Base-by-base conservation (phyloP, 2,888 invertebrate species). In the Drosophila suboccidentalis region DNA sequence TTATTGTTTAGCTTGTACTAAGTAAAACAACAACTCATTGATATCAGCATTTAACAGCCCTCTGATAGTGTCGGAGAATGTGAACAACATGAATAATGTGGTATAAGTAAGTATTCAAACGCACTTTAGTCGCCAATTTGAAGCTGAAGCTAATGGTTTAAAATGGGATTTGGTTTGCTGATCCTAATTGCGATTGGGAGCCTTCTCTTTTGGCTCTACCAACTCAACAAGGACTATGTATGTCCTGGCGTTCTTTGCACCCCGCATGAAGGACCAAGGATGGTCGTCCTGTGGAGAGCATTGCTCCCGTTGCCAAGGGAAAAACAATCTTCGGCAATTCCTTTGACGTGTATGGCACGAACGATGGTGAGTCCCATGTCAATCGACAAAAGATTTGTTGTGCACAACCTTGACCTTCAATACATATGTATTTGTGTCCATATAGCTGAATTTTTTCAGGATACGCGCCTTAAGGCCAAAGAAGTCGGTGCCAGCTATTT, bases 321-420 rank as follows among this genome's bases (percentile, higher is more conserved):
- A 54, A 11, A 2, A 86, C 87, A 1, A 89, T 91, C 1, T 91
- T 92, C 61, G 92, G 78, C 8, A 91, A 91, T 59, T 75, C 70
- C 51, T 87, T 92, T 15, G 92, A 92, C 71, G 9, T 87, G 26
- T 78, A 66, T 50, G 88, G 84, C 41, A 46, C 51, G 15, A 65
- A 53, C 15, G 59, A 73, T 22, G 64, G 86, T 86, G 15, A n/a
- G 68, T 61, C 8, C 2, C 3, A 1, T 11, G 15, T 10, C 3
- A 6, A 29, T 5, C 1, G 10, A 4, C 4, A 19, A 0, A 11
- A 2, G 1, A 22, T 0, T 11, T 19, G 22, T 6, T 22, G 19
- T 38, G n/a, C 5, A 11, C 38, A 43, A 4, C 2, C 6, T 9
- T 22, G 6, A 41, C 1, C 15, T 1, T 17, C 1, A 19, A 39